phyloP scores from a whole-genome alignment of 2,888 invertebrate genomes.

The Drosophila pegasa region DNA sequence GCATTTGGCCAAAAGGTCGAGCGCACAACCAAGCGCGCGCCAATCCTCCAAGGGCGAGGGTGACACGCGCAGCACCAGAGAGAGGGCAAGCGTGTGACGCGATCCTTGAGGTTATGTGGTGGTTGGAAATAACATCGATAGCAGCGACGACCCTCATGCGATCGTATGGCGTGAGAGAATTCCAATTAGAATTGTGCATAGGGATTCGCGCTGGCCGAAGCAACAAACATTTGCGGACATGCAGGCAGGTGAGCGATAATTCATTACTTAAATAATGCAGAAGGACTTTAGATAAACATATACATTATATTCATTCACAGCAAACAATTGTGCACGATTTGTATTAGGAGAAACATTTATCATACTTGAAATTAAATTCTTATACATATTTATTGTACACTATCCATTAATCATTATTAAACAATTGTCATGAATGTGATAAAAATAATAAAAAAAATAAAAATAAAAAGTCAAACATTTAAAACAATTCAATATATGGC shows the following conservation, averaged over 20 bases:
- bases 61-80: conserved; percentile 64
- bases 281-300: conserved; percentile 1
- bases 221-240: conserved; percentile 49
- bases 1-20: conserved; percentile 79
- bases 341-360: not conserved
- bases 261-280: not conserved
- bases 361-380: not conserved
- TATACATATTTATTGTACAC: not conserved
- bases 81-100: conserved; percentile 19
- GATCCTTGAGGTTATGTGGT: conserved; percentile 49
- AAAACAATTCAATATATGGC: not conserved
- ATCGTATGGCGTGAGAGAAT: conserved; percentile 62
- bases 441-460: not conserved
- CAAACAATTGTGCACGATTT: not conserved
- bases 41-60: conserved; percentile 48
- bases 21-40: conserved; percentile 40
- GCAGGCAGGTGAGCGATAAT: conserved; percentile 48
- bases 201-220: conserved; percentile 31
- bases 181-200: conserved; percentile 39
- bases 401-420: conserved; percentile 5
- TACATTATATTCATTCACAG: not conserved
- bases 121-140: conserved; percentile 36
- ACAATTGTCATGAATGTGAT: not conserved
- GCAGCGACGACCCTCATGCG: conserved; percentile 77
- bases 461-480: no score